Percentiles rank a stretch among this genome's conserved stretches.
Evolutionary conservation across 1,140 invertebrate genomes (phyloP).

Genomic region (Proales similis): DNA sequence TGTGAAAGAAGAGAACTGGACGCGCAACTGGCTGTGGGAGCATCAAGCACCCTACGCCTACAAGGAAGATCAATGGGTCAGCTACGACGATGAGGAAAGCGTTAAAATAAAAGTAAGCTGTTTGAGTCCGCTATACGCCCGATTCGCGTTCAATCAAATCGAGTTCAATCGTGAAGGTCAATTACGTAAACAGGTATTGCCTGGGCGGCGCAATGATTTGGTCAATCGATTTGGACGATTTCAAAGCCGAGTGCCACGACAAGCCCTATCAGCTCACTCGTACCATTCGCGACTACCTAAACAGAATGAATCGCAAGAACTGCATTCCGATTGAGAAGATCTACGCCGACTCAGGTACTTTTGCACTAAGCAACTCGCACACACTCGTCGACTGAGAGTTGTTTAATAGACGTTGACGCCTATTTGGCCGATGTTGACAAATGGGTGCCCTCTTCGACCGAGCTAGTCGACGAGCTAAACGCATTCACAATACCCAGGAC

Average conservation of each 20-base stretch:
- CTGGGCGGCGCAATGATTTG: constrained; percentile 37
- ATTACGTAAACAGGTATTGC: constrained; percentile 13
- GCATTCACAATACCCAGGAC: too few species aligned
- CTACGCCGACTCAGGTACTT: too few species aligned
- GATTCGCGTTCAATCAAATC: background rate
- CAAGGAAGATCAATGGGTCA: constrained; percentile 56
- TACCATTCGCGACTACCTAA: constrained; percentile 3
- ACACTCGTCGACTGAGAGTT: too few species aligned
- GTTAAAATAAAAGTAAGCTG: constrained; percentile 37
- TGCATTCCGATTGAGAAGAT: constrained; percentile 20
- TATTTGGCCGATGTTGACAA: constrained; percentile 9
- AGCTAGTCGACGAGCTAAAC: background rate
- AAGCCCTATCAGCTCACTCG: constrained; percentile 21
- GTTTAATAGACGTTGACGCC: constrained; percentile 21
- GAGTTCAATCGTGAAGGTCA: background rate
- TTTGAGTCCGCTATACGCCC: too few species aligned
- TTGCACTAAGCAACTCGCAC: too few species aligned
- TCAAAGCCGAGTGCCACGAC: constrained; percentile 2
- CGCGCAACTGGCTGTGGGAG: constrained; percentile 2
- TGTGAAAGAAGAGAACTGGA: constrained; percentile 16
- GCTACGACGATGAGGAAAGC: constrained; percentile 22
- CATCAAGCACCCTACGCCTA: constrained; percentile 65
- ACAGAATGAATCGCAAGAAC: constrained; percentile 16
- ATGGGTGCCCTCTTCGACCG: constrained; percentile 3
- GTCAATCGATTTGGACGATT: constrained; percentile 37